Evolutionary conservation across 1,140 invertebrate species (phyloP).

Genomic region (Daktulosphaira vitifoliae): DNA sequence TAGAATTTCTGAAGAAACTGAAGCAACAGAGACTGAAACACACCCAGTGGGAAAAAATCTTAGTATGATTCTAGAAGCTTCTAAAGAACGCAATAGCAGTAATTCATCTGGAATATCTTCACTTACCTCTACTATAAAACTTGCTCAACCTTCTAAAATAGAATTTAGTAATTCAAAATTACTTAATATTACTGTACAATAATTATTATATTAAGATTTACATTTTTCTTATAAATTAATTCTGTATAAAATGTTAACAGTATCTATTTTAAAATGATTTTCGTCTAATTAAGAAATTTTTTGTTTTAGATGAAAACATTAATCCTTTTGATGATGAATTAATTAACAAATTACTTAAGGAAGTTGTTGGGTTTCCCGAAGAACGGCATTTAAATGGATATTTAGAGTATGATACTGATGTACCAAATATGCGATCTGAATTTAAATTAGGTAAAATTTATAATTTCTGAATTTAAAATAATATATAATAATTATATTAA

Average conservation of each 20-base stretch:
- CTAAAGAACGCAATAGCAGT: slow-evolving; percentile 37
- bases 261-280: too few relatives aligned
- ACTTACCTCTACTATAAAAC: not conserved
- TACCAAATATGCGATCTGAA: slow-evolving; percentile 24
- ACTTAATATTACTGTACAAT: too few relatives aligned
- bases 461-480: not conserved
- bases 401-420: not conserved
- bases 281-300: too few relatives aligned
- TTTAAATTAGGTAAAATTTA: slow-evolving; percentile 37
- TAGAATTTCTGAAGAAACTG: not conserved
- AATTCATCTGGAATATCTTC: slow-evolving; percentile 18
- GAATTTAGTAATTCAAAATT: slow-evolving; percentile 10
- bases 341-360: slow-evolving; percentile 28
- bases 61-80: slow-evolving; percentile 37
- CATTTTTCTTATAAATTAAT: too few relatives aligned
- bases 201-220: too few relatives aligned
- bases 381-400: slow-evolving; percentile 27
- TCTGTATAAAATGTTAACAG: too few relatives aligned
- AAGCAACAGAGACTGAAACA: not conserved
- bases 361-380: slow-evolving; percentile 33
- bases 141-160: slow-evolving; percentile 2
- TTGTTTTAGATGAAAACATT: slow-evolving; percentile 12
- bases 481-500: slow-evolving; percentile 4
- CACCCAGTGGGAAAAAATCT: slow-evolving; percentile 27
- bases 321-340: slow-evolving; percentile 35